Conservation (phyloP, 2,797 vertebrate genomes). For the Phaenicophaeus curvirostris region DNA sequence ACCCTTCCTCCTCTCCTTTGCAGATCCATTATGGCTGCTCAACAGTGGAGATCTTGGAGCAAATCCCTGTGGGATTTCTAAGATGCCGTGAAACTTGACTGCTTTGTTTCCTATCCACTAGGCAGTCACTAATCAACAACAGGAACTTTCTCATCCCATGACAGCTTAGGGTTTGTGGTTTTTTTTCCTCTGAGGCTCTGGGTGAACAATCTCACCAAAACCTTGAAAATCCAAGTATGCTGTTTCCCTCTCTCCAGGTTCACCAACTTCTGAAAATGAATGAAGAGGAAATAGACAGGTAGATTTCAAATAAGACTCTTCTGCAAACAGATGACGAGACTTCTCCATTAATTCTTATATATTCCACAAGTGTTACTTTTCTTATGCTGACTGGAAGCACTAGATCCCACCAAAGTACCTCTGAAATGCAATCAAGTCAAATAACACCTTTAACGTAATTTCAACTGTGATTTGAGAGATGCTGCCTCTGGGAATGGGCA, state of each 20-base stretch:
- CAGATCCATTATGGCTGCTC: fast-evolving
- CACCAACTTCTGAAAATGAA: not conserved
- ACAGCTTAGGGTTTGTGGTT: not conserved
- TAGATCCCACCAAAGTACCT: not conserved
- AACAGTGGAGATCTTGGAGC: fast-evolving
- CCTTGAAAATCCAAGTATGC: not conserved
- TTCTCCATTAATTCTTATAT: not conserved
- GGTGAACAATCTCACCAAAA: not conserved
- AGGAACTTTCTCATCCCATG: fast-evolving
- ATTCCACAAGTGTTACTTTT: not conserved
- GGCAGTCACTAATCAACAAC: not conserved
- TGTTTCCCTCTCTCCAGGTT: not conserved
- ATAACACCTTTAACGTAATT: not conserved
- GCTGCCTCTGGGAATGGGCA: not conserved
- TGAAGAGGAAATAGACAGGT: not conserved
- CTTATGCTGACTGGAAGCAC: not conserved
- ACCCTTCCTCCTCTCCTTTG: not conserved
- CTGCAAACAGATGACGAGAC: not conserved
- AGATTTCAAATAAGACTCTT: not conserved
- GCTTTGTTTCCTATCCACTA: fast-evolving
- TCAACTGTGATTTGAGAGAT: not conserved
- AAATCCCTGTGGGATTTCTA: not conserved
- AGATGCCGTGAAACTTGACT: not conserved
- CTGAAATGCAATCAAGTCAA: not conserved
- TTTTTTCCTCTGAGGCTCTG: not conserved